Percentiles rank a stretch among this genome's conserved stretches.
These are phyloP conservation scores for Psilopsiagon aymara DNA, from an alignment of 2,113 vertebrate species.

Conservation along the genomic window DNA sequence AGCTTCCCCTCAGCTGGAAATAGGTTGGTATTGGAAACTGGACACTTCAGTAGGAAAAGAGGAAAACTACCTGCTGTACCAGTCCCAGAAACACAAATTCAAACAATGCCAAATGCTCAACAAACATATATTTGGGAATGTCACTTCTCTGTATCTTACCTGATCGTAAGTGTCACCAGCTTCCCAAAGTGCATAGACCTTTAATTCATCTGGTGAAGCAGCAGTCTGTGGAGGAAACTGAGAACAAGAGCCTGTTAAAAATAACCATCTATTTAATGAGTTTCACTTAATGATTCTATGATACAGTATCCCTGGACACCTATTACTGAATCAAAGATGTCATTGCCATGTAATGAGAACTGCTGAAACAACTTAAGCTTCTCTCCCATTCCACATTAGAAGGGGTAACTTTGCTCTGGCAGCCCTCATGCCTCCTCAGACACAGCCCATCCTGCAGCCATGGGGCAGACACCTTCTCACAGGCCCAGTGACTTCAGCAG, in stretches of 20 bases:
- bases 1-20: not conserved
- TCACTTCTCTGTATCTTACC: conserved; percentile 72
- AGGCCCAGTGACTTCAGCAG: not conserved
- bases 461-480: not conserved
- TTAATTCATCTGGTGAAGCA: conserved; percentile 91
- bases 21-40: not conserved
- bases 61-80: not conserved
- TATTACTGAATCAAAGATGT: not conserved
- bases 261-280: conserved; percentile 55
- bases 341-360: not conserved
- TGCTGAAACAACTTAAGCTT: not conserved
- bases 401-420: not conserved
- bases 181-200: conserved; percentile 96
- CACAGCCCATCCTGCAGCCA: accelerated
- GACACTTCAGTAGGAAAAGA: not conserved
- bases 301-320: conserved; percentile 14
- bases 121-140: not conserved
- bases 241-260: conserved; percentile 60
- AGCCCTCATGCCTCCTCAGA: not conserved
- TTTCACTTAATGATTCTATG: conserved; percentile 30
- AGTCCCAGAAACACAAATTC: not conserved
- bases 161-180: conserved; percentile 90
- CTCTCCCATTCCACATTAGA: not conserved
- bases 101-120: not conserved
- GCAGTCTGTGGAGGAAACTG: conserved; percentile 95